phyloP scores from a whole-genome alignment of 2,888 invertebrate genomes.

The Ophion ventricosus region DNA sequence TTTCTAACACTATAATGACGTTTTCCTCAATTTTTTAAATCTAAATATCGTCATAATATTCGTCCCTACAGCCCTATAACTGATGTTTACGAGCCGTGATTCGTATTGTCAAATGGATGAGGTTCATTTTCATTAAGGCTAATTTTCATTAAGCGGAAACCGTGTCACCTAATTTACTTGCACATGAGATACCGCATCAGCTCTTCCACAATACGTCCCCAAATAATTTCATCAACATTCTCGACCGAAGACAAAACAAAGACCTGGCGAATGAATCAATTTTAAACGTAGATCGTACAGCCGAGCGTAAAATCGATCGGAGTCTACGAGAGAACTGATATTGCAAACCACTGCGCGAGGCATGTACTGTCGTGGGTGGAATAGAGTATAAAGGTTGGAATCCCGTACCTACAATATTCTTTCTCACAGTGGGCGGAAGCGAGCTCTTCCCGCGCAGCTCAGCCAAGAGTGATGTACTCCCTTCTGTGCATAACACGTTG shows the following conservation, averaged over 20 bases:
- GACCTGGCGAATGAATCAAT: not conserved
- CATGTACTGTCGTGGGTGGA: constrained; percentile 67
- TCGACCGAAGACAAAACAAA: not conserved
- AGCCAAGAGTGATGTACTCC: constrained; percentile 63
- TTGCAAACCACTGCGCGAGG: not conserved
- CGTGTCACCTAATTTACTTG: not conserved
- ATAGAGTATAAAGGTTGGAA: constrained; percentile 62
- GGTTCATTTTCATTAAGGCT: not conserved
- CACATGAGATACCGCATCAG: not conserved
- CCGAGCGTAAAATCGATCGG: constrained; percentile 10
- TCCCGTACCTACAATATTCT: constrained; percentile 36
- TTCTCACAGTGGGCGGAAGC: constrained; percentile 63
- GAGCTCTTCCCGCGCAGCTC: constrained; percentile 35
- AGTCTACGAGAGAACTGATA: not conserved
- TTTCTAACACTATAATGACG: no score
- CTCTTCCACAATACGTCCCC: not conserved
- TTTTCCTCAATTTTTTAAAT: no score
- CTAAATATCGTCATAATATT: no score
- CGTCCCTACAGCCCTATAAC: no score
- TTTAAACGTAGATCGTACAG: not conserved
- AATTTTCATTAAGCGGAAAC: no score
- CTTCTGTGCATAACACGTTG: constrained; percentile 77
- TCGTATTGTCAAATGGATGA: no score
- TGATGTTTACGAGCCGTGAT: no score
- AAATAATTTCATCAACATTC: not conserved